Evolutionary conservation across 2,113 vertebrate genomes (phyloP), one percentile per base, ranked within the genome.

Genomic region (Pao palembangensis): DNA sequence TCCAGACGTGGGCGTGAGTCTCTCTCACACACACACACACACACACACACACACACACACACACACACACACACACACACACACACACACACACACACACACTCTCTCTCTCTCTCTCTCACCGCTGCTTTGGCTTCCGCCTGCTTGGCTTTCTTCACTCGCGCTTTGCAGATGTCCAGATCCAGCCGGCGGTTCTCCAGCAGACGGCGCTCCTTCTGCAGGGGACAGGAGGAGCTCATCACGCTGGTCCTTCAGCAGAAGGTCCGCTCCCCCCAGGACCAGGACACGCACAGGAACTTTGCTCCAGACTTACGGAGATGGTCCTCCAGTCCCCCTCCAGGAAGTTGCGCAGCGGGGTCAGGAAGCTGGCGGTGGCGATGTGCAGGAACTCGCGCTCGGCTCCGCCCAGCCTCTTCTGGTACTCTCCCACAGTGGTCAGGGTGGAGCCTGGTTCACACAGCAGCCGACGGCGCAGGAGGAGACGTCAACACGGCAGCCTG

Each of bases 261-360:
- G 31, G 5, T 8, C 31, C 31, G 23, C 23, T 5, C 23, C 23
- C 23, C 2, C 23, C 23, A 5, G 23, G 23, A 25, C 23, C n/a
- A n/a, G n/a, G n/a, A n/a, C n/a, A n/a, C n/a, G n/a, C n/a, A n/a
- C n/a, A n/a, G n/a, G n/a, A 25, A 25, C 23, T 25, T 25, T 2
- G 23, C 23, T n/a, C n/a, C 42, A 23, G 44, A 83, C 93, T 92
- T 67, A 98, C 97, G 17, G 94, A 92, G 48, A 99, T 98, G 0
- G 93, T 98, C 84, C 91, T 90, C 96, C 96, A 99, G n/a, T 98
- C 97, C 44, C 97, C 97, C 51, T 99, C 96, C 80, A 99, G 87
- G 86, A 99, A 99, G 90, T 98, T 98, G 52, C 97, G 94, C 58
- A 99, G 88, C 0, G 97, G 97, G 0, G 92, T 94, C 64, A 99